These are phyloP conservation scores for Nemapogon koenigi DNA, from an alignment of 2,888 invertebrate genomes.

Conservation along the genomic window DNA sequence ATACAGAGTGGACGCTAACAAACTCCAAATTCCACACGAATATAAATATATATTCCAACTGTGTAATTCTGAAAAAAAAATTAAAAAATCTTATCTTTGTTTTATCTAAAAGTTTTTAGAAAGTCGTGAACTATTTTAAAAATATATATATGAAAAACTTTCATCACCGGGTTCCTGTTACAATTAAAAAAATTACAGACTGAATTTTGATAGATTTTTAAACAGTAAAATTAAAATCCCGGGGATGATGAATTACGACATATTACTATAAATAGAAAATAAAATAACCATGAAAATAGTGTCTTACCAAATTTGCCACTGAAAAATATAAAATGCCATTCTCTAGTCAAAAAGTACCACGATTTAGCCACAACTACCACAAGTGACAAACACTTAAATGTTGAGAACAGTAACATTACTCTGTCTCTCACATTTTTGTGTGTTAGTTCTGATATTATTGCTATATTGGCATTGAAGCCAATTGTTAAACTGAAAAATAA, in stretches of 20 bases:
- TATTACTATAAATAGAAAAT: not conserved
- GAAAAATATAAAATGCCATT: conserved; percentile 22
- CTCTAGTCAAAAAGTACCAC: conserved; percentile 27
- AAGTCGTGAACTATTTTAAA: too few species aligned
- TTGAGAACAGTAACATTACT: conserved; percentile 23
- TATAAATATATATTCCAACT: conserved; percentile 38
- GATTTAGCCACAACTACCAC: conserved; percentile 25
- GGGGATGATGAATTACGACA: not conserved
- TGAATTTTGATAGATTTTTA: not conserved
- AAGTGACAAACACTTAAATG: conserved; percentile 26
- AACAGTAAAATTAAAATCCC: too few species aligned
- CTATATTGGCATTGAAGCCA: conserved; percentile 25
- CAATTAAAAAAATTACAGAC: not conserved
- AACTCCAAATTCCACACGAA: conserved; percentile 29
- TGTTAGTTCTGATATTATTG: conserved; percentile 30
- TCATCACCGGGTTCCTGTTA: too few species aligned
- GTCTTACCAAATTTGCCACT: conserved; percentile 30
- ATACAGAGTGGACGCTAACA: conserved; percentile 27
- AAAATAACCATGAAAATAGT: not conserved
- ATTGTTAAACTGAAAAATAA: conserved; percentile 24
- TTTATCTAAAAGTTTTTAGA: too few species aligned
- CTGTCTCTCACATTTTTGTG: conserved; percentile 28
- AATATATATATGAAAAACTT: too few species aligned
- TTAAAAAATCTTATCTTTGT: not conserved
- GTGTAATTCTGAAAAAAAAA: conserved; percentile 26